These are phyloP conservation scores for Caranx ignobilis DNA, from an alignment of 2,113 vertebrate genomes.

Conservation along the genomic window DNA sequence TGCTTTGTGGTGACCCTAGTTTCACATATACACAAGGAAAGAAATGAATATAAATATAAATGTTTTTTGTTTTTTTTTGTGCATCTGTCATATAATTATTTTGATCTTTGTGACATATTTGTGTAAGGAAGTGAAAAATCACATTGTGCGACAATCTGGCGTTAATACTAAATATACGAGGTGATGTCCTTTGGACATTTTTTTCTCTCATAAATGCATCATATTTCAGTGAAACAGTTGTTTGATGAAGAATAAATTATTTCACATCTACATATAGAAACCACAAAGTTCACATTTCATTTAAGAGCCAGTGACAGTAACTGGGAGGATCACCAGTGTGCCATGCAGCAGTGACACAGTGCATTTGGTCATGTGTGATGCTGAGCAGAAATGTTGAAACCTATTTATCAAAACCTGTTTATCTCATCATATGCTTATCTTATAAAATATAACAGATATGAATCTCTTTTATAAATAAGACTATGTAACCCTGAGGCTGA, in stretches of 20 bases:
- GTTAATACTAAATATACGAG: no score
- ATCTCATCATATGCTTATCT: background rate
- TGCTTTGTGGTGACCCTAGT: no score
- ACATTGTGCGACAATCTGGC: background rate
- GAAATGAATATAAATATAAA: background rate
- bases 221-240: background rate
- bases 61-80: no score
- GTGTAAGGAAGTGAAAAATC: constrained; percentile 5
- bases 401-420: background rate
- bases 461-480: constrained; percentile 20
- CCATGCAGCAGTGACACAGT: background rate
- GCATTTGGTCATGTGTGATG: background rate
- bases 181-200: background rate
- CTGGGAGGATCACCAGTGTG: background rate
- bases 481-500: background rate
- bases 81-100: background rate
- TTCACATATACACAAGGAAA: background rate
- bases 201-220: background rate
- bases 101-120: background rate
- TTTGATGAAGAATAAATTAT: constrained; percentile 14
- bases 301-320: background rate
- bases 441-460: background rate
- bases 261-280: constrained; percentile 32
- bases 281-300: constrained; percentile 44
- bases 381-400: background rate